phyloP scores from a whole-genome alignment of 2,797 vertebrate species.

The Myotis planiceps region DNA sequence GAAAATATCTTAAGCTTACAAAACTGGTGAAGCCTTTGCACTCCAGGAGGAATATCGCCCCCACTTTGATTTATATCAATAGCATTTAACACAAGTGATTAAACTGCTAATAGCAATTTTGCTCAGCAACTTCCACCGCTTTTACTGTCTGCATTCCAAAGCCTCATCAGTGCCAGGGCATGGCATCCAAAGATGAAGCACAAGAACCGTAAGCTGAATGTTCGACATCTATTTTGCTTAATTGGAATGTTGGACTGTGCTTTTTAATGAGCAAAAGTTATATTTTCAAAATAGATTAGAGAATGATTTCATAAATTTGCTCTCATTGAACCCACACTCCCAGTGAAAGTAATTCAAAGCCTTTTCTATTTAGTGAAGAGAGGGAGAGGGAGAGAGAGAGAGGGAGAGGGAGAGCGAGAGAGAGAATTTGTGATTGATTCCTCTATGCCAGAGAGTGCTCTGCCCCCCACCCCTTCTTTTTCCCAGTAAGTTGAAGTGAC shows the following conservation, averaged over 20 bases:
- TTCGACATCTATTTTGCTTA: neutral
- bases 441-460: neutral
- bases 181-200: neutral
- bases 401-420: neutral
- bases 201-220: neutral
- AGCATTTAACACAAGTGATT: constrained; percentile 38
- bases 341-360: constrained; percentile 30
- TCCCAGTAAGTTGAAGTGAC: neutral
- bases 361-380: constrained; percentile 5
- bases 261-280: constrained; percentile 50
- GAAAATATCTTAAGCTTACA: neutral
- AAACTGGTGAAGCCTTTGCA: constrained; percentile 42
- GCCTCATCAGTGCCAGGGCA: neutral
- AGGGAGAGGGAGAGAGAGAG: neutral
- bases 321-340: neutral
- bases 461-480: neutral
- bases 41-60: neutral
- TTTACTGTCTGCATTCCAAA: constrained; percentile 58
- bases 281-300: constrained; percentile 27
- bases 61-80: constrained; percentile 6
- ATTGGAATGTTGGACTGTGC: neutral
- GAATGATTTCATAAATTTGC: constrained; percentile 26
- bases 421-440: neutral
- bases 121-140: constrained; percentile 45
- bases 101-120: constrained; percentile 48